Evolutionary conservation across 2,797 vertebrate species (phyloP).

Genomic region (Pachyuromys duprasi): DNA sequence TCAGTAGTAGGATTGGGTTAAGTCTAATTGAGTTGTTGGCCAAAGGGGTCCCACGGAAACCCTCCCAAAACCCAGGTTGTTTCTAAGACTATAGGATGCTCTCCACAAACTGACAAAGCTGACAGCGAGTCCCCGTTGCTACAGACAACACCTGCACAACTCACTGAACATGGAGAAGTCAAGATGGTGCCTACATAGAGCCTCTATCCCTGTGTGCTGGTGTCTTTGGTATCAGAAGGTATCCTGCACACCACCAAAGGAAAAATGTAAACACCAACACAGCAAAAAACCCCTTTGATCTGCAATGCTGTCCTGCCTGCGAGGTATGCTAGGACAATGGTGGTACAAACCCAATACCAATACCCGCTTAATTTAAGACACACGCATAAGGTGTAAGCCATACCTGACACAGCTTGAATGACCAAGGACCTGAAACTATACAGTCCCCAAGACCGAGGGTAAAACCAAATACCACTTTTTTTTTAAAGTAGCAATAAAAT

Average conservation of each 20-base stretch:
- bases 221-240: not conserved
- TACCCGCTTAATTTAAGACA: not conserved
- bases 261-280: not conserved
- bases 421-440: not conserved
- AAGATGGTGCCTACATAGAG: not conserved
- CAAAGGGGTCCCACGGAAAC: not conserved
- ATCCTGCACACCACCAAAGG: not conserved
- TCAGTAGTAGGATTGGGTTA: not conserved
- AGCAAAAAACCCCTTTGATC: not conserved
- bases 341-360: not conserved
- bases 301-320: not conserved
- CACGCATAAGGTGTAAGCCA: not conserved
- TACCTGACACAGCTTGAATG: not conserved
- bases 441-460: not conserved
- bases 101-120: not conserved
- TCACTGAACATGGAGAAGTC: not conserved
- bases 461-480: not conserved
- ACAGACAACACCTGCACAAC: not conserved
- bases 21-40: not conserved
- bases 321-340: not conserved
- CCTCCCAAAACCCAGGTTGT: not conserved
- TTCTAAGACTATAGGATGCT: not conserved
- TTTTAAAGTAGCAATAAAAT: not conserved
- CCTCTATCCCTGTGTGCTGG: not conserved
- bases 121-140: not conserved